These are phyloP conservation scores for Unio pictorum DNA, from an alignment of 2,888 invertebrate species.

Conservation along the genomic window DNA sequence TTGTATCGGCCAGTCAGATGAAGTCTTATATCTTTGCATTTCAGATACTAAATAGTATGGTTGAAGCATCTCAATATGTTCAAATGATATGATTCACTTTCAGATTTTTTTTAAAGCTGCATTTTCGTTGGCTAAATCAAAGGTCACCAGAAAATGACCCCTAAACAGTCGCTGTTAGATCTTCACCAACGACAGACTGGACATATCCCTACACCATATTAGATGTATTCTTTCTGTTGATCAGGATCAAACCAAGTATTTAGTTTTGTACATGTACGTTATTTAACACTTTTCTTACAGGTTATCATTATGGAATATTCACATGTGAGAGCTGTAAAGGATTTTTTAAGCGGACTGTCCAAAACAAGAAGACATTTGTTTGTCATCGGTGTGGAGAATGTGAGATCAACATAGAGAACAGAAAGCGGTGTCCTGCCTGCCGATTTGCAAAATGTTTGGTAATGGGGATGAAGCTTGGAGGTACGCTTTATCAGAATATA, in stretches of 20 bases:
- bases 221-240: background rate
- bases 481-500: conserved; percentile 72
- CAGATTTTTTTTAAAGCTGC: no score
- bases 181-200: no score
- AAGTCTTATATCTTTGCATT: no score
- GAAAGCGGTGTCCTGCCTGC: conserved; percentile 98
- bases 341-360: conserved; percentile 98
- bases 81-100: no score
- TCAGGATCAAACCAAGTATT: background rate
- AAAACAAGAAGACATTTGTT: conserved; percentile 96
- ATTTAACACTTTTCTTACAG: conserved; percentile 39
- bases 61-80: no score
- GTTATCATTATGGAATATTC: conserved; percentile 98
- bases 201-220: background rate
- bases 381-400: conserved; percentile 80
- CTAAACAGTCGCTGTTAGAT: no score
- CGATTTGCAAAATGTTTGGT: conserved; percentile 95
- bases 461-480: conserved; percentile 97
- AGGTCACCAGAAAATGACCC: no score
- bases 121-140: no score
- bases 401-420: conserved; percentile 91
- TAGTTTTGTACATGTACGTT: background rate
- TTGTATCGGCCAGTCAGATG: no score
- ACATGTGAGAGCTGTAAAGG: conserved; percentile 98
- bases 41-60: no score